Percentiles rank a stretch among this genome's conserved stretches.
These are phyloP conservation scores for Anomalospiza imberbis DNA, from an alignment of 2,797 vertebrate genomes.

Conservation along the genomic window DNA sequence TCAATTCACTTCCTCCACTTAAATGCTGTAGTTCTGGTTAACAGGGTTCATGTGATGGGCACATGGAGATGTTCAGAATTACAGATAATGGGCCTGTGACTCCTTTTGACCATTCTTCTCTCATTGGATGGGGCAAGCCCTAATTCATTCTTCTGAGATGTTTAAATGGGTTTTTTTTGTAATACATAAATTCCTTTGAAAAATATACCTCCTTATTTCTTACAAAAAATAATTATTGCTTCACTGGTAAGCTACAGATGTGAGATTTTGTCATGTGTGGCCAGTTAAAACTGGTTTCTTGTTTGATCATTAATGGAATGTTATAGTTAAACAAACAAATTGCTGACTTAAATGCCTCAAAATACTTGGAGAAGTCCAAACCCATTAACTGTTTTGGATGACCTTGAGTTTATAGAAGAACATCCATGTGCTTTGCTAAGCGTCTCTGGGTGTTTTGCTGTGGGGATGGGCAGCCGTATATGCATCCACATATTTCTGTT, in stretches of 20 bases:
- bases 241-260: not conserved
- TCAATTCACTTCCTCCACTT: not conserved
- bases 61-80: not conserved
- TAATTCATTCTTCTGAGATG: not conserved
- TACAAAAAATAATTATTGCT: not conserved
- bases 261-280: not conserved
- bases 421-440: not conserved
- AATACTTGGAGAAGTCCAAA: not conserved
- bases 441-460: not conserved
- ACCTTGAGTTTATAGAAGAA: not conserved
- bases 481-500: not conserved
- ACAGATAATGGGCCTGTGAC: not conserved
- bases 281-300: not conserved
- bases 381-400: not conserved
- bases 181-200: not conserved
- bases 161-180: not conserved
- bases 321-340: not conserved
- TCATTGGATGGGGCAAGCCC: not conserved
- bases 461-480: not conserved
- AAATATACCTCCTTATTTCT: not conserved
- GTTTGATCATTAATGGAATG: conserved; percentile 12
- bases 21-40: not conserved
- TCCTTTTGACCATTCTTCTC: not conserved
- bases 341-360: not conserved
- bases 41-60: not conserved